A percentile compares a stretch with the other conserved stretches of the same genome.
Evolutionary conservation across 2,888 invertebrate species (phyloP).

Genomic region (Amitus sp.): DNA sequence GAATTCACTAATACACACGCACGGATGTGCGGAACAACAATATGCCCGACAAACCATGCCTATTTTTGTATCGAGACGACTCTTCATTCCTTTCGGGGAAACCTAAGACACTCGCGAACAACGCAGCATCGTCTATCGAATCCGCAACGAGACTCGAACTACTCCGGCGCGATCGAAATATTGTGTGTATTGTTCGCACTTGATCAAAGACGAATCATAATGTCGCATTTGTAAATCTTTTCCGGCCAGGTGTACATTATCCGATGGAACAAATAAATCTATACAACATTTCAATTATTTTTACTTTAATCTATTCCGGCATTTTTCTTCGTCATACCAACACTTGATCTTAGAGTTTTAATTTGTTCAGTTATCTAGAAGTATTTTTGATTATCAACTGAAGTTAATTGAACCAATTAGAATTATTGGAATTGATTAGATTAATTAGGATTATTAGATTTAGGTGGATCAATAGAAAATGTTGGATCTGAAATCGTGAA

Average conservation of each 20-base stretch:
- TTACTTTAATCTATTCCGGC: background rate
- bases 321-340: no score
- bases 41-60: slow-evolving; percentile 42
- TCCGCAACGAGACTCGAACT: slow-evolving; percentile 41
- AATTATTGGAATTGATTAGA: no score
- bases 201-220: slow-evolving; percentile 40
- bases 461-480: no score
- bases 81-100: slow-evolving; percentile 40
- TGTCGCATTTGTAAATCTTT: slow-evolving; percentile 46
- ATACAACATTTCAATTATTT: slow-evolving; percentile 36
- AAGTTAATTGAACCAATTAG: no score
- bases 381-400: no score
- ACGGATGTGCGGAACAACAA: slow-evolving; percentile 10
- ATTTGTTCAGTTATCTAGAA: no score
- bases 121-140: slow-evolving; percentile 30
- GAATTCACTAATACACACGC: slow-evolving; percentile 10
- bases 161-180: slow-evolving; percentile 37
- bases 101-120: slow-evolving; percentile 36
- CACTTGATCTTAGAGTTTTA: no score
- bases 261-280: slow-evolving; percentile 43
- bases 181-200: slow-evolving; percentile 41
- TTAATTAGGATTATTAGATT: no score
- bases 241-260: slow-evolving; percentile 47
- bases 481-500: no score
- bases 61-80: slow-evolving; percentile 44